These are phyloP conservation scores for Alviniconcha marisindica DNA, from an alignment of 1,140 invertebrate genomes.

Conservation along the genomic window DNA sequence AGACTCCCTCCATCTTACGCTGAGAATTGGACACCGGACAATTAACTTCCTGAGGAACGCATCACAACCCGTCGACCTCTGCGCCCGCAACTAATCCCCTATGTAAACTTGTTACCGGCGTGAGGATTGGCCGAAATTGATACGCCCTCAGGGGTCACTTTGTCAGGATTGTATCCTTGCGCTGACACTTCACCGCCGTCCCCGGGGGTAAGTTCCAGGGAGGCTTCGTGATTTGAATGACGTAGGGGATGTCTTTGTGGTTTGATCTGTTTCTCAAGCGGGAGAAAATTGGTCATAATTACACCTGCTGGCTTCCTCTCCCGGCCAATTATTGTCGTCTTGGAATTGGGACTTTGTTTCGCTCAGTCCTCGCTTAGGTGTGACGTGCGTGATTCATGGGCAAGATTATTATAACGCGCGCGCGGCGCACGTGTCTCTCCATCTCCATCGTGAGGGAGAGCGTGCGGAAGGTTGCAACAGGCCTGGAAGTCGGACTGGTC, in stretches of 20 bases:
- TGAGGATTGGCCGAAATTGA: constrained; percentile 1
- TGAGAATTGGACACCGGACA: too few relatives aligned
- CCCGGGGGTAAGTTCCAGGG: not conserved
- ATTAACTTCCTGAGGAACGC: not conserved
- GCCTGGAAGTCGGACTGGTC: not conserved
- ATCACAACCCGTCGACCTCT: too few relatives aligned
- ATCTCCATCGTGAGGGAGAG: too few relatives aligned
- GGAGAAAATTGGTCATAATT: not conserved
- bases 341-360: not conserved
- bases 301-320: not conserved
- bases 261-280: constrained; percentile 18
- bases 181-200: not conserved
- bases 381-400: not conserved
- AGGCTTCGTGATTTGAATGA: constrained; percentile 1
- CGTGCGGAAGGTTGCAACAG: too few relatives aligned
- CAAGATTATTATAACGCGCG: not conserved
- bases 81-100: too few relatives aligned
- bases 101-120: not conserved
- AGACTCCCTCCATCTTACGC: not conserved
- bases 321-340: not conserved
- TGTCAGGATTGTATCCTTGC: constrained; percentile 8
- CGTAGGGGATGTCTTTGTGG: not conserved
- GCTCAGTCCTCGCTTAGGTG: not conserved
- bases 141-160: constrained; percentile 15
- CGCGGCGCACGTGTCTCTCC: not conserved